Conservation (phyloP, 2,888 invertebrate genomes). For the Parnassius mnemosyne region DNA sequence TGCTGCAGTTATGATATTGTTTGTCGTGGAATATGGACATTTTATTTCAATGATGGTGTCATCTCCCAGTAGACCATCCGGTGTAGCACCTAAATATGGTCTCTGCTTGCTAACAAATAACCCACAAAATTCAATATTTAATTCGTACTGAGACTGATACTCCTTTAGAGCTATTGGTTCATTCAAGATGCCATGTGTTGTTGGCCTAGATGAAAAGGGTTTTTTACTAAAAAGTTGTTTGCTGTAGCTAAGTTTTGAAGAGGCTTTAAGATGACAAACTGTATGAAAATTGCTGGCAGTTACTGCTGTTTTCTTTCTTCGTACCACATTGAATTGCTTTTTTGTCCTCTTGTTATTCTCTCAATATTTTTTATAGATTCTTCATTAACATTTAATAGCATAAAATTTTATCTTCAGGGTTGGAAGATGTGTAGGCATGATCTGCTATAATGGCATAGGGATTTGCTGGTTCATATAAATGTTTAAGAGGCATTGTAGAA, state of each 20-base stretch:
- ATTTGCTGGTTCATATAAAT: neutral
- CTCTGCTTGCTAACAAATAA: too few species aligned
- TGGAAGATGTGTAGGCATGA: neutral
- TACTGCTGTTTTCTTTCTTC: neutral
- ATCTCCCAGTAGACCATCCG: slow-evolving; percentile 29
- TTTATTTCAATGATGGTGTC: slow-evolving; percentile 32
- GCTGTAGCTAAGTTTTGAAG: neutral
- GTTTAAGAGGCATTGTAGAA: too few species aligned
- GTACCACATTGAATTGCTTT: neutral
- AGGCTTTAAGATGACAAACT: too few species aligned
- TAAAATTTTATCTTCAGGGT: neutral
- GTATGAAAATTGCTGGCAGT: neutral
- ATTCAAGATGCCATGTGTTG: neutral
- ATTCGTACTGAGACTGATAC: neutral
- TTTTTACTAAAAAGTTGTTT: neutral
- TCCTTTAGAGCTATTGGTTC: neutral
- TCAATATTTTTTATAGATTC: neutral
- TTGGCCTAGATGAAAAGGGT: neutral
- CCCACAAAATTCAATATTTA: too few species aligned
- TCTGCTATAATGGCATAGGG: neutral
- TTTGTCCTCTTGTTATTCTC: neutral
- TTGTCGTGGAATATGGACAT: slow-evolving; percentile 29
- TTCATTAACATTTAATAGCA: neutral
- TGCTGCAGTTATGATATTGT: slow-evolving; percentile 20
- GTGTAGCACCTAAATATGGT: neutral